Evolutionary conservation across 1,140 invertebrate genomes (phyloP).

Genomic region (Lordiphosa stackelbergi): DNA sequence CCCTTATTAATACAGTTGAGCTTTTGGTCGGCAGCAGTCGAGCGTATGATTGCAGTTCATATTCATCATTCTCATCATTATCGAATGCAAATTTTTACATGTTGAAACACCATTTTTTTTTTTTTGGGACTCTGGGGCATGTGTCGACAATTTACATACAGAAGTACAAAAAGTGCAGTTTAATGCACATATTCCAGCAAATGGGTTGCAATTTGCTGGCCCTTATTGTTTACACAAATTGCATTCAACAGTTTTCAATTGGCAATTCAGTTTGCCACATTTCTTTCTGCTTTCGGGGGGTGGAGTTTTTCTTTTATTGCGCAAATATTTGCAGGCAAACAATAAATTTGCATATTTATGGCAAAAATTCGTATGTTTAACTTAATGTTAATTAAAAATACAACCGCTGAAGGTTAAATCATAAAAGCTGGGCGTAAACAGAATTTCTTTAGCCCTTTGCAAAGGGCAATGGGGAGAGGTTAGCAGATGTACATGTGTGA

Average conservation of each 20-base stretch:
- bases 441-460: not conserved
- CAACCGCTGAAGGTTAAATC: constrained; percentile 4
- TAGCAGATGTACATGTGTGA: too few relatives aligned
- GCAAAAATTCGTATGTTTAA: constrained; percentile 17
- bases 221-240: constrained; percentile 10
- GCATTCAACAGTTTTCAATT: constrained; percentile 9
- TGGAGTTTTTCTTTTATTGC: constrained; percentile 12
- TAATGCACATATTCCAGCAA: not conserved
- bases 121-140: not conserved
- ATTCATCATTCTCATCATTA: constrained; percentile 58
- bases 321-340: constrained; percentile 34
- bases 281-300: constrained; percentile 1
- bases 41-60: constrained; percentile 73
- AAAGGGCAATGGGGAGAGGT: too few relatives aligned
- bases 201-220: not conserved
- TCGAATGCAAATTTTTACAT: constrained; percentile 60
- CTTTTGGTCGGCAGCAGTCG: constrained; percentile 41
- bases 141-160: too few relatives aligned
- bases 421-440: constrained; percentile 1
- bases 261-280: constrained; percentile 13
- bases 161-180: too few relatives aligned
- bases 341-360: constrained; percentile 5
- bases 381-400: constrained; percentile 43
- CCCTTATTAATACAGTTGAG: constrained; percentile 62
- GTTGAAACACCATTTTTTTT: constrained; percentile 18